These are phyloP conservation scores for Drosophila robusta DNA, from an alignment of 2,888 invertebrate genomes.

Conservation along the genomic window DNA sequence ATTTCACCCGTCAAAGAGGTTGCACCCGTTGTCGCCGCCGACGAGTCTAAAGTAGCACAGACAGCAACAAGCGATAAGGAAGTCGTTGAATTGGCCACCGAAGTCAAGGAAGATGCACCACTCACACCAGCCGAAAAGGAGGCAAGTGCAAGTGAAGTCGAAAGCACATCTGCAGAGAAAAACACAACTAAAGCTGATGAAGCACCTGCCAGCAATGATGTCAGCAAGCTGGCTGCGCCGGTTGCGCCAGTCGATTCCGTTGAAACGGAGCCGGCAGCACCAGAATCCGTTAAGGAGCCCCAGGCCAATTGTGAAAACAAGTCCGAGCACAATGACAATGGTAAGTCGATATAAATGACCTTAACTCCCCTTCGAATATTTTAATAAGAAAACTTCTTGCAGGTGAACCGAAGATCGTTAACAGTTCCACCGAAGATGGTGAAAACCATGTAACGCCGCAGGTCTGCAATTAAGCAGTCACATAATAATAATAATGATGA, in stretches of 20 bases:
- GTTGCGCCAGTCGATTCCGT: slow-evolving; percentile 29
- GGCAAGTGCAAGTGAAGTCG: slow-evolving; percentile 18
- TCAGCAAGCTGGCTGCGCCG: slow-evolving; percentile 44
- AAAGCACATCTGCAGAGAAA: slow-evolving; percentile 35
- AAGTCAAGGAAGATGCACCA: slow-evolving; percentile 43
- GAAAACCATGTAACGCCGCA: slow-evolving; percentile 82
- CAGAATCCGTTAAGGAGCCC: slow-evolving; percentile 49
- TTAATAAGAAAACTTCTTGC: neutral
- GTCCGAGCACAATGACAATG: slow-evolving; percentile 72
- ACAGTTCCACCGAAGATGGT: slow-evolving; percentile 73
- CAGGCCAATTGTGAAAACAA: slow-evolving; percentile 62
- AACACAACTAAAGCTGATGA: slow-evolving; percentile 26
- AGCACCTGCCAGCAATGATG: slow-evolving; percentile 45
- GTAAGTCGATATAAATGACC: slow-evolving; percentile 50
- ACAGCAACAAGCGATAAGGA: slow-evolving; percentile 43
- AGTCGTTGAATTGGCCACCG: slow-evolving; percentile 41
- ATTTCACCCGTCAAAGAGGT: slow-evolving; percentile 32
- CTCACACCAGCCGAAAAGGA: slow-evolving; percentile 22
- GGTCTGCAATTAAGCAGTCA: slow-evolving; percentile 78
- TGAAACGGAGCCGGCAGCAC: slow-evolving; percentile 42
- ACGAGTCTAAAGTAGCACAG: slow-evolving; percentile 21
- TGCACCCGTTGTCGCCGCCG: slow-evolving; percentile 22
- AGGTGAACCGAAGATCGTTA: slow-evolving; percentile 84
- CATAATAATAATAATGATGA: slow-evolving; percentile 18
- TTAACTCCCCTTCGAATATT: neutral